Evolutionary conservation across 2,888 invertebrate genomes (phyloP).

Genomic region (Drosophila robusta): DNA sequence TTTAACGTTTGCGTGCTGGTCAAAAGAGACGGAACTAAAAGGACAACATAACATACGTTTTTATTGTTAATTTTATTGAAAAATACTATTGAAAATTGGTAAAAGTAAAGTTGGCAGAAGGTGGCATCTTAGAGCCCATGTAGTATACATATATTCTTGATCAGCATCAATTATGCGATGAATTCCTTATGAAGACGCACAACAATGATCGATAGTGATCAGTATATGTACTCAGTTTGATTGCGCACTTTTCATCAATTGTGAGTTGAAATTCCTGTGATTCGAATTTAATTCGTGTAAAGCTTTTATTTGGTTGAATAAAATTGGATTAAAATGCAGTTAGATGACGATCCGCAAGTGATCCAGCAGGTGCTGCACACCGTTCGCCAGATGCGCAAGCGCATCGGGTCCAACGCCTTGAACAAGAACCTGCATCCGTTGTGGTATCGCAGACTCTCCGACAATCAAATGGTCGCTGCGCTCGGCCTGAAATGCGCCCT

Average conservation of each 20-base stretch:
- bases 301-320: slow-evolving; percentile 8
- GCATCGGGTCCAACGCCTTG: neutral
- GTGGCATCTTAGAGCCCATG: too few species aligned
- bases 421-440: slow-evolving; percentile 44
- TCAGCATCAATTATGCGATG: too few species aligned
- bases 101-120: too few species aligned
- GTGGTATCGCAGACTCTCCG: slow-evolving; percentile 82
- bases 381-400: slow-evolving; percentile 9
- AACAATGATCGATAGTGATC: too few species aligned
- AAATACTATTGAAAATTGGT: too few species aligned
- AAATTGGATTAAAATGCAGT: slow-evolving; percentile 23
- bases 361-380: slow-evolving; percentile 24
- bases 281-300: slow-evolving; percentile 4
- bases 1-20: too few species aligned
- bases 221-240: neutral
- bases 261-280: slow-evolving; percentile 36
- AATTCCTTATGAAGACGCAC: too few species aligned
- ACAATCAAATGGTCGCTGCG: slow-evolving; percentile 69
- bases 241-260: neutral
- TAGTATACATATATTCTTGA: too few species aligned
- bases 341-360: neutral
- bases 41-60: too few species aligned
- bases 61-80: too few species aligned
- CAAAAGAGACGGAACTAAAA: too few species aligned
- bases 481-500: slow-evolving; percentile 57